Base-by-base conservation (phyloP, 2,113 vertebrate genomes). In the Ceratotherium simum region DNA sequence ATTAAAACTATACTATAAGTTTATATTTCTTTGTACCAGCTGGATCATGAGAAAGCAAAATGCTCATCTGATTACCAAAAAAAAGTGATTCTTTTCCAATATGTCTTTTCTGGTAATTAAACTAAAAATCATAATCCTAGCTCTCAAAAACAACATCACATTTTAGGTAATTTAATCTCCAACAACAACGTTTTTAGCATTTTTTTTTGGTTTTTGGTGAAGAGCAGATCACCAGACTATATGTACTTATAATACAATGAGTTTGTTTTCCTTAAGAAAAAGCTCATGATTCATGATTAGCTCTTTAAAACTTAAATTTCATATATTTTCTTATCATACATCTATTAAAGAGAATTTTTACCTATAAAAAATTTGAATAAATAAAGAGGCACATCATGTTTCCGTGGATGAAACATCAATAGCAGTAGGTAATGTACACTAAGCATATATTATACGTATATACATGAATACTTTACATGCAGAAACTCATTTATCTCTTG, bases 1-100 rank as follows among this genome's bases (percentile, higher is more conserved):
- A 85, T 70, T 58, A 13, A n/a, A 81, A 8, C 20, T 75, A 39
- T 33, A 62, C 3, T 2, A 23, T 36, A 23, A 88, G 62, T 81
- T 93, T 81, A 8, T 36, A 81, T 42, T 36, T 64, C 9, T 78
- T 79, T 79, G 73, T 76, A 73, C 18, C 6, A 39, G 5, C 5
- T 85, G 46, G 18, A 33, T 67, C 21, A 76, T 80, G 17, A 96
- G 81, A 75, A 82, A 94, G 17, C 14, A 92, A 81, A 92, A 65
- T 64, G 6, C 4, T 62, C n/a, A 51, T 9, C 21, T 78, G 21
- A 72, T 51, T 78, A 42, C 7, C 20, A 72, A 16, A 60, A 20
- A 27, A 36, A 76, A 0, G 16, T 78, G 21, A 18, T 70, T 48
- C 1, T 82, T 84, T 78, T 36, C 0, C 17, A 89, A 69, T 42